Conservation (phyloP, 2,888 invertebrate genomes). For the Ichneumon xanthorius region DNA sequence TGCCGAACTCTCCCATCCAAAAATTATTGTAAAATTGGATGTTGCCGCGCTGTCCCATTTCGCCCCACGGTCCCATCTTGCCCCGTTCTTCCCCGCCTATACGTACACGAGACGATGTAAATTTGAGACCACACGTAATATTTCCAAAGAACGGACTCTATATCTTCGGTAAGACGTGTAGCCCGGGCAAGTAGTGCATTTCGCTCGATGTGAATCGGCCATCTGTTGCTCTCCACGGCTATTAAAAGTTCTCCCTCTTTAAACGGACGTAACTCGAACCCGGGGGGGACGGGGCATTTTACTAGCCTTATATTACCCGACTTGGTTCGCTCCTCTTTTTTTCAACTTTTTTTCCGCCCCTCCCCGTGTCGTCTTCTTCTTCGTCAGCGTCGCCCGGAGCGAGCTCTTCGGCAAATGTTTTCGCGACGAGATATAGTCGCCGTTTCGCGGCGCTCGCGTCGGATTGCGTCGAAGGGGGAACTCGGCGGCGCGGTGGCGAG, state of each 20-base stretch:
- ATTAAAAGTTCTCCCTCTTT: constrained; percentile 61
- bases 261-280: constrained; percentile 67
- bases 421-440: constrained; percentile 58
- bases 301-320: constrained; percentile 66
- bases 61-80: too few relatives aligned
- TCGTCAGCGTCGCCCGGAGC: constrained; percentile 21
- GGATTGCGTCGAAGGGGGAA: constrained; percentile 26
- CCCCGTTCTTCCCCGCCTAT: background rate
- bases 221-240: constrained; percentile 69
- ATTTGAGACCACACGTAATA: constrained; percentile 42
- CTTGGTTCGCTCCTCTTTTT: constrained; percentile 50
- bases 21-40: too few relatives aligned
- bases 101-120: background rate
- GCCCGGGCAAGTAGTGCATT: constrained; percentile 43
- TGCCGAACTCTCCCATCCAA: too few relatives aligned
- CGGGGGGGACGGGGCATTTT: constrained; percentile 56
- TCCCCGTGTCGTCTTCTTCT: constrained; percentile 20
- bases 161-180: constrained; percentile 37
- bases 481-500: constrained; percentile 23
- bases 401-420: constrained; percentile 57
- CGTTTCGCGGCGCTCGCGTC: constrained; percentile 23
- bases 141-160: constrained; percentile 39
- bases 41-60: too few relatives aligned
- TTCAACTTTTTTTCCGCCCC: constrained; percentile 2
- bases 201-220: constrained; percentile 68